Base-by-base conservation (phyloP, 1,140 invertebrate species). In the Drosophila kepulauana region DNA sequence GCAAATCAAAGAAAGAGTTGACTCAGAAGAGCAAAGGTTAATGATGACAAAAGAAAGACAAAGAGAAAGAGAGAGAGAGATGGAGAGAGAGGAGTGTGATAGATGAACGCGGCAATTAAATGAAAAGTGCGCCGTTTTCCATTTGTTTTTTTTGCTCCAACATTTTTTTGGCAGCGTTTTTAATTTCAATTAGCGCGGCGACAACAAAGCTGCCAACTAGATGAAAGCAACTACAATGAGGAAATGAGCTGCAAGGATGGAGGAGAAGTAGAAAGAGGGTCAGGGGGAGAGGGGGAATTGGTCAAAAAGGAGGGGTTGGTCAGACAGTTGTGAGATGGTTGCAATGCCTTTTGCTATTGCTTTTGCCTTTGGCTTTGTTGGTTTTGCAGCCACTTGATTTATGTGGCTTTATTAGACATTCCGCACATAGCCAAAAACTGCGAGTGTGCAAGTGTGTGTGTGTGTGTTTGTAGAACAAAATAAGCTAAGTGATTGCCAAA, bases 361-460 rank as follows among this genome's bases (percentile, higher is more conserved):
- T 25, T 48, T 46, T 75, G 65, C 45, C 41, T 68, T 79, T 62
- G 43, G 67, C 68, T 48, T 63, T 46, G 25, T 15, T 45, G 43
- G 30, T 25, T 49, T 43, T 58, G 58, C 74, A 15, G 58, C 43
- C 82, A 91, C 78, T 91, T 91, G 88, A 91, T 91, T 91, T 91
- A 91, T 91, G 84, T 91, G 88, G 88, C 87, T 91, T 88, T 84
- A 91, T 91, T 91, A 91, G 75, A 79, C 84, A 91, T 91, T 91
- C 88, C 78, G 52, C 78, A 91, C 75, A 91, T 87, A 75, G 63
- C 54, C 41, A 64, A 68, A 62, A 71, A 59, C 8, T 38, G 48
- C n/a, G 41, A 15, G 30, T 41, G 54, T 52, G 28, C 8, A 8
- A 38, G 41, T 16, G 35, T 13, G 65, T 49, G 30, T 51, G 56